Evolutionary conservation across 1,140 invertebrate species (phyloP).

Genomic region (Mylabris phalerata): DNA sequence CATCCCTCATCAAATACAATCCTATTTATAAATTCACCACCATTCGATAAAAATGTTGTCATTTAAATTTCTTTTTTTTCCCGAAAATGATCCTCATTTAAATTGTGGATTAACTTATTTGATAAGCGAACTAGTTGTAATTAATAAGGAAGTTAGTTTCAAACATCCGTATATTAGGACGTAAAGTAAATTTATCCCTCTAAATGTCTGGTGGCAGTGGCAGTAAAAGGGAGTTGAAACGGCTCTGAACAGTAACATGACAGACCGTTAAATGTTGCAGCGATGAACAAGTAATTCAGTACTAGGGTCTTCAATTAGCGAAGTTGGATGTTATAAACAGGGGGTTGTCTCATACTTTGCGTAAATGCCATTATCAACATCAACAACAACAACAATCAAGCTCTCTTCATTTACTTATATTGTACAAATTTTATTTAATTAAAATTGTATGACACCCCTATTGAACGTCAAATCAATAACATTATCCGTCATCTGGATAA

Average conservation of each 20-base stretch:
- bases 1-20: too few relatives aligned
- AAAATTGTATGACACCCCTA: too few relatives aligned
- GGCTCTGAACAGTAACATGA: conserved; percentile 27
- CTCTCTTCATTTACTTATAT: background rate
- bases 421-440: too few relatives aligned
- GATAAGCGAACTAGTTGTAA: background rate
- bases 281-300: conserved; percentile 35
- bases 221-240: conserved; percentile 25
- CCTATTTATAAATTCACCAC: too few relatives aligned
- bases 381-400: background rate
- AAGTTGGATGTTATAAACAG: conserved; percentile 29
- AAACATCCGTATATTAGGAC: conserved; percentile 10
- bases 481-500: too few relatives aligned
- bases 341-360: conserved; percentile 10
- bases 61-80: too few relatives aligned
- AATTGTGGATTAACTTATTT: too few relatives aligned
- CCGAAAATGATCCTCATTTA: too few relatives aligned
- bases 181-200: conserved; percentile 15
- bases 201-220: conserved; percentile 16
- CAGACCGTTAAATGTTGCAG: conserved; percentile 33
- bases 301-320: conserved; percentile 33
- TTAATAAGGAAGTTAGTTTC: conserved; percentile 12
- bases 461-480: too few relatives aligned
- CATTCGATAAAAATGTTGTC: too few relatives aligned
- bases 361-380: conserved; percentile 15